Conservation (phyloP, 2,888 invertebrate species). For the Baccha elongata region DNA sequence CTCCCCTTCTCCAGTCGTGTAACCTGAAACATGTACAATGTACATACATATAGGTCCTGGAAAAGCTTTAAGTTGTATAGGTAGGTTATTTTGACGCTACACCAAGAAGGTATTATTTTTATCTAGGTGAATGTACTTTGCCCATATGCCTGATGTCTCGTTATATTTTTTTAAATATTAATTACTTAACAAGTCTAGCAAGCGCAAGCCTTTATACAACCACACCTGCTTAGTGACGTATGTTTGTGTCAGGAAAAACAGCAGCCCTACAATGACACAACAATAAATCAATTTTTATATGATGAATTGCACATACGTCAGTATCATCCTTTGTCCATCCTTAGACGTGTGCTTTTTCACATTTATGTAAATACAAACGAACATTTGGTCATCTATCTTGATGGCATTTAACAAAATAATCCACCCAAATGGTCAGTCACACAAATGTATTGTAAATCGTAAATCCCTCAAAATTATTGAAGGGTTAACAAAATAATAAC, state of each 20-base stretch:
- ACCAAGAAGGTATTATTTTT: too few relatives aligned
- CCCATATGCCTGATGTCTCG: too few relatives aligned
- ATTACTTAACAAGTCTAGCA: too few relatives aligned
- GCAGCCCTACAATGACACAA: background rate
- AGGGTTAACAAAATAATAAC: conserved; percentile 35
- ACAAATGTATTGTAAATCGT: conserved; percentile 1
- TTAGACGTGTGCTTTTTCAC: conserved; percentile 9
- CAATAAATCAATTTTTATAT: conserved; percentile 23
- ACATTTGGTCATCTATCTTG: conserved; percentile 57
- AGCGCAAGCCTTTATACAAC: too few relatives aligned
- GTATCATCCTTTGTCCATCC: conserved; percentile 6
- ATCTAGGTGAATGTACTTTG: too few relatives aligned
- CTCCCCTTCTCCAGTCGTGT: too few relatives aligned
- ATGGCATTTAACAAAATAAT: conserved; percentile 56
- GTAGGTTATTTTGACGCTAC: too few relatives aligned
- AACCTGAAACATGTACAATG: too few relatives aligned
- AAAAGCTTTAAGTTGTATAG: too few relatives aligned
- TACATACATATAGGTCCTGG: too few relatives aligned
- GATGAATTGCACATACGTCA: conserved; percentile 21
- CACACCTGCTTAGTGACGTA: conserved; percentile 33
- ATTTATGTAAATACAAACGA: conserved; percentile 31
- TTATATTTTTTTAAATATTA: too few relatives aligned
- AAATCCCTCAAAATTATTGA: conserved; percentile 58
- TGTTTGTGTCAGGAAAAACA: too few relatives aligned
- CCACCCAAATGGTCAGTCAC: conserved; percentile 51